Conservation (phyloP, 1,140 invertebrate genomes). For the Vanessa atalanta region DNA sequence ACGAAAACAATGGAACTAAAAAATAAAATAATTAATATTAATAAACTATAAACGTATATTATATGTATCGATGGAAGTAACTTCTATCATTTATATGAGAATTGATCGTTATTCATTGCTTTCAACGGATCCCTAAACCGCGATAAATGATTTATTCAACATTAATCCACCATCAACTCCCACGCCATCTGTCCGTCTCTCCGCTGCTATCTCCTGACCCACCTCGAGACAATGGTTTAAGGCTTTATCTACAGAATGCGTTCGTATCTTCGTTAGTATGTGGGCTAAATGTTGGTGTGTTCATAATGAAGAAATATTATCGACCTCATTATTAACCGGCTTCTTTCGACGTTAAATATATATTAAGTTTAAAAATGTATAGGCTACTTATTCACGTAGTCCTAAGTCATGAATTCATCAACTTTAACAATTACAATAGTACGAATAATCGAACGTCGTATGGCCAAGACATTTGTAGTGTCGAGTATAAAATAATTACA, state of each 20-base stretch:
- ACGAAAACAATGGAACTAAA: too few relatives aligned
- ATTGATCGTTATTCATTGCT: background rate
- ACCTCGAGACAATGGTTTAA: slow-evolving; percentile 44
- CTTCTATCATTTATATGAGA: background rate
- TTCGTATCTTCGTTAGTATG: slow-evolving; percentile 16
- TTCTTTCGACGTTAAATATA: too few relatives aligned
- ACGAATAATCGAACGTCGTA: too few relatives aligned
- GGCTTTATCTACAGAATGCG: slow-evolving; percentile 15
- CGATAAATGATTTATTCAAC: slow-evolving; percentile 47
- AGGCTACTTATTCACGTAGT: too few relatives aligned
- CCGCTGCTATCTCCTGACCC: slow-evolving; percentile 21
- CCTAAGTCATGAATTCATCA: too few relatives aligned
- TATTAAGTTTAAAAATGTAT: too few relatives aligned
- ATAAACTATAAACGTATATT: too few relatives aligned
- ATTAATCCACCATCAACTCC: slow-evolving; percentile 43
- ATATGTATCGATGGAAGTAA: background rate
- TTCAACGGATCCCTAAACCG: slow-evolving; percentile 7
- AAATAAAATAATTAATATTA: too few relatives aligned
- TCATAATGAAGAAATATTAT: background rate
- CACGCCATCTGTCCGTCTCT: slow-evolving; percentile 36
- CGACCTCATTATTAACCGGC: background rate
- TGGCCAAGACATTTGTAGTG: too few relatives aligned
- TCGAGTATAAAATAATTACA: too few relatives aligned
- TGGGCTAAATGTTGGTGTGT: slow-evolving; percentile 3
- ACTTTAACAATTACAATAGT: too few relatives aligned